phyloP scores from a whole-genome alignment of 1,140 invertebrate genomes.

The Dreissena rostriformis region DNA sequence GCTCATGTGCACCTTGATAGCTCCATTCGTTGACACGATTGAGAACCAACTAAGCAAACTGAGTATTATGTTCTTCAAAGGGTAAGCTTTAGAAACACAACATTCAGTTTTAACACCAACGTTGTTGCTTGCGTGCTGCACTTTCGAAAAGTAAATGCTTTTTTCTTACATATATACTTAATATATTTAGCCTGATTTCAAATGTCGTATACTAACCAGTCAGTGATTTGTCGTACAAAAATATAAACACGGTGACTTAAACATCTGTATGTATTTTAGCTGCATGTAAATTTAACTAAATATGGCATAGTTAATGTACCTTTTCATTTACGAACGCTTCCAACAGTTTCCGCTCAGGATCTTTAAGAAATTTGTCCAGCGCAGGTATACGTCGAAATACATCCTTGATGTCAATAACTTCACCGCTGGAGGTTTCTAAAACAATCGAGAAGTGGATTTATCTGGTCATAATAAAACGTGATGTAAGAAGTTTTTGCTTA shows the following conservation, averaged over 20 bases:
- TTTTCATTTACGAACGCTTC: slow-evolving; percentile 59
- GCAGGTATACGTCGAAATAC: slow-evolving; percentile 55
- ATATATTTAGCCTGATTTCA: not conserved
- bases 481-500: too few species aligned
- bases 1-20: too few species aligned
- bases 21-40: too few species aligned
- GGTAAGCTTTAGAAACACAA: too few species aligned
- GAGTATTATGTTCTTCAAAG: too few species aligned
- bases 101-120: too few species aligned
- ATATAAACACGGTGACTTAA: not conserved
- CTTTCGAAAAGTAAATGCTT: not conserved
- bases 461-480: too few species aligned
- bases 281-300: not conserved
- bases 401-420: slow-evolving; percentile 47
- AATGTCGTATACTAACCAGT: not conserved
- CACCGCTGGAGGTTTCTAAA: slow-evolving; percentile 45
- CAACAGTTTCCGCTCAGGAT: slow-evolving; percentile 50
- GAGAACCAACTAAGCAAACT: too few species aligned
- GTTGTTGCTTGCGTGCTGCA: too few species aligned
- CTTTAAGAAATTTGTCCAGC: slow-evolving; percentile 52
- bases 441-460: not conserved
- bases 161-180: not conserved
- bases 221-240: too few species aligned
- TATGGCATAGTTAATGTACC: slow-evolving; percentile 28
- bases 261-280: too few species aligned